Percentiles rank a stretch among this genome's conserved stretches.
phyloP scores from a whole-genome alignment of 2,113 vertebrate species.

The Tupaia chinensis region DNA sequence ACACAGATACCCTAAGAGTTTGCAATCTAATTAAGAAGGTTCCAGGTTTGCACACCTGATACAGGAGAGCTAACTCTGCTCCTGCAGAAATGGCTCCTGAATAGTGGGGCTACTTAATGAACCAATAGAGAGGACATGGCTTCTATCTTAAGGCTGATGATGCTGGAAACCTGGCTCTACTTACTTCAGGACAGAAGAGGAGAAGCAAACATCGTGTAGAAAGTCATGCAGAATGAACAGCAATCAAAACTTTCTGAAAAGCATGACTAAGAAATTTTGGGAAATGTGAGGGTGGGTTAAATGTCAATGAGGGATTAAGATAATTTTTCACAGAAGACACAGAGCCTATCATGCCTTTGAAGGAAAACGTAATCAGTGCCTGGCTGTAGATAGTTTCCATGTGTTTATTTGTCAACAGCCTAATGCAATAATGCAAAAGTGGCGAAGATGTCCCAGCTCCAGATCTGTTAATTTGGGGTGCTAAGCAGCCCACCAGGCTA shows the following conservation, averaged over 20 bases:
- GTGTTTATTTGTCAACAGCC: conserved; percentile 77
- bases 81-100: neutral
- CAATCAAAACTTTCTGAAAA: conserved; percentile 39
- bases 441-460: neutral
- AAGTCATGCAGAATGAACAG: neutral
- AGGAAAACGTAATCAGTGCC: conserved; percentile 63
- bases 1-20: neutral
- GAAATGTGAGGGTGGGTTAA: conserved; percentile 64
- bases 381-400: conserved; percentile 54
- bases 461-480: conserved; percentile 29
- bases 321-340: conserved; percentile 73
- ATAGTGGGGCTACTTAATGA: too few relatives aligned
- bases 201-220: neutral
- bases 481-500: conserved; percentile 50
- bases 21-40: neutral
- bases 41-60: neutral
- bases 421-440: conserved; percentile 65
- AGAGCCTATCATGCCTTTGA: conserved; percentile 46
- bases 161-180: neutral
- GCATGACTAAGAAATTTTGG: conserved; percentile 47
- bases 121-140: rapidly evolving
- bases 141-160: rapidly evolving
- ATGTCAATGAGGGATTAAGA: conserved; percentile 67
- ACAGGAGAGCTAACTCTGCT: neutral
- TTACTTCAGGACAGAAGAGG: neutral